Percentiles rank a stretch among this genome's conserved stretches.
Evolutionary conservation across 2,888 invertebrate species (phyloP).

Genomic region (Lobophora halterata): DNA sequence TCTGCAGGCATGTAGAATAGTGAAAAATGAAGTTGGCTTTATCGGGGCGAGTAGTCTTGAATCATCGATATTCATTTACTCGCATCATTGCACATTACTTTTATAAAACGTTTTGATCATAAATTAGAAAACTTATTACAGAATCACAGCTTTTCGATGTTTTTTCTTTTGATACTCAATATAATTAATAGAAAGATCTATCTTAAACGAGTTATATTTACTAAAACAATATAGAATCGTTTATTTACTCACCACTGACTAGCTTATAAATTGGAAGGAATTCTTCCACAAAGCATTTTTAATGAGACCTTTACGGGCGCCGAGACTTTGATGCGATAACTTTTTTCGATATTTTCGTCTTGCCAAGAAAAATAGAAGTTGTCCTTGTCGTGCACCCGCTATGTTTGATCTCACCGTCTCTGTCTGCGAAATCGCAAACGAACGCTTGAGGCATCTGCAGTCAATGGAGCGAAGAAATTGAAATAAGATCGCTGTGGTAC

Average conservation of each 20-base stretch:
- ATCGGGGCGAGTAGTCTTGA: not conserved
- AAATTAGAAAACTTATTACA: too few species aligned
- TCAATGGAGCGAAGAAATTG: conserved; percentile 80
- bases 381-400: conserved; percentile 46
- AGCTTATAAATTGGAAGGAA: conserved; percentile 73
- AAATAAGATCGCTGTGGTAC: conserved; percentile 75
- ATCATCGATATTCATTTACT: not conserved
- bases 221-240: conserved; percentile 59
- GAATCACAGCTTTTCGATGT: too few species aligned
- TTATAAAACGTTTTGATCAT: conserved; percentile 3
- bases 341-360: conserved; percentile 76
- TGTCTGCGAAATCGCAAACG: conserved; percentile 60
- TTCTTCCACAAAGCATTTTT: conserved; percentile 75
- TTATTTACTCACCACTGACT: conserved; percentile 70
- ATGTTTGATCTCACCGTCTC: conserved; percentile 42
- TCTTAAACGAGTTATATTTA: conserved; percentile 47
- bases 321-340: conserved; percentile 75
- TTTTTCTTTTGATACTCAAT: too few species aligned
- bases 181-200: too few species aligned
- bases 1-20: conserved; percentile 7
- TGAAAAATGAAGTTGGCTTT: not conserved
- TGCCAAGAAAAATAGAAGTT: conserved; percentile 57
- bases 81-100: too few species aligned
- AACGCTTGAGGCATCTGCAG: conserved; percentile 73
- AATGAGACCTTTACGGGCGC: conserved; percentile 74